Conservation (phyloP, 2,113 vertebrate genomes). For the Callipepla californica region DNA sequence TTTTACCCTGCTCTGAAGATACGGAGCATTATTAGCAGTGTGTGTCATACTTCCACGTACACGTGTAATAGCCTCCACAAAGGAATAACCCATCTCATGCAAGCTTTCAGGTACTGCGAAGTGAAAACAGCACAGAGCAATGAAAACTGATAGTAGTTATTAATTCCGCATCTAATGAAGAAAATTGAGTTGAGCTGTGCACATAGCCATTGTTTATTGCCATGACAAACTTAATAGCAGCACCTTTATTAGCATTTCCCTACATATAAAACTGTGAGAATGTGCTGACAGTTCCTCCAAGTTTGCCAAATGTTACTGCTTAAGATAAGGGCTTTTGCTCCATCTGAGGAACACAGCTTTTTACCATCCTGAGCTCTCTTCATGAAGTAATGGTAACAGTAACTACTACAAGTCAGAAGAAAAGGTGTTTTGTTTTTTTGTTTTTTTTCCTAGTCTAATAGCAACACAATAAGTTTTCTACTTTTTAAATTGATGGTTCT, state of each 20-base stretch:
- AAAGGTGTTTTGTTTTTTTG: neutral
- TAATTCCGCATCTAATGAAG: neutral
- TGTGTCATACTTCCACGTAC: neutral
- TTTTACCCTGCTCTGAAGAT: neutral
- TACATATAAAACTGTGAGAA: rapidly evolving
- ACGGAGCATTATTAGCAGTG: neutral
- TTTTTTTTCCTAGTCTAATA: neutral
- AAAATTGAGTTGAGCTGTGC: neutral
- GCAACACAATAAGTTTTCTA: neutral
- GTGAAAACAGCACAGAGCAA: neutral
- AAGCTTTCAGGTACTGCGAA: neutral
- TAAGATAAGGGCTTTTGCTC: neutral
- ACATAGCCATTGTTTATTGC: neutral
- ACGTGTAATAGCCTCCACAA: neutral
- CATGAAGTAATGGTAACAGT: neutral
- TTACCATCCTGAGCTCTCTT: neutral
- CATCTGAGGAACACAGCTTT: neutral
- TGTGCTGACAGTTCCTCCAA: neutral
- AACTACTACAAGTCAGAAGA: neutral
- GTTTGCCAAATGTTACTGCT: neutral
- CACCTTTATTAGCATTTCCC: neutral
- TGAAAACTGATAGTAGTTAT: neutral
- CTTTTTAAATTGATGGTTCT: neutral
- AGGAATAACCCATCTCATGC: neutral
- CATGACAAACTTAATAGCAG: neutral